Evolutionary conservation across 2,888 invertebrate species (phyloP), one percentile per base, ranked within the genome.

Genomic region (Tethea ocularis): DNA sequence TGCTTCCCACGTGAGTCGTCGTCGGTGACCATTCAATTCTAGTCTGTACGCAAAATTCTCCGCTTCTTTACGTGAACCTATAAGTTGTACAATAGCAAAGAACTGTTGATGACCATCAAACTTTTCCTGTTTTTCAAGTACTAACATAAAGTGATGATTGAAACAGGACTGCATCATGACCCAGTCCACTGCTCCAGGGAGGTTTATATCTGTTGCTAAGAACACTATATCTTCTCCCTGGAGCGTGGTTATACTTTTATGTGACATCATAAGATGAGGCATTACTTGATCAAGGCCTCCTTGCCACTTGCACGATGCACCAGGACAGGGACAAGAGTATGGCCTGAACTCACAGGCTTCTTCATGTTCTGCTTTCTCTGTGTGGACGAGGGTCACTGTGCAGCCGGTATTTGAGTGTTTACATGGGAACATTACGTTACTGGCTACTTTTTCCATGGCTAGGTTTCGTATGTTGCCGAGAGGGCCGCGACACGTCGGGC

Each of bases 101-200:
- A 98, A 98, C 84, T 98, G 98, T 78, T 98, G 98, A 82, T 98
- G 97, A 0, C 98, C 99, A 93, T 99, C 99, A 87, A 96, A 98
- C 85, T 99, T 99, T 81, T 99, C 99, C 90, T 99, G 98, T 86
- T 99, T 99, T 86, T 99, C 99, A 57, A 99, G 94, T 38, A 99
- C 99, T 70, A 99, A 94, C 99, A 99, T 99, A 83, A 99, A 99
- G 89, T 99, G 98, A 84, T 99, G 99, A 60, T 98, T 98, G 87
- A 99, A 99, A 89, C 99, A 99, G 29, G 98, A 98, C 92, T 99
- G 99, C 99, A 99, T 99, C 99, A 99, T 99, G 4, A 98, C 98
- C 99, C 99, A 99, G 88, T 99, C 99, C 11, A 99, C 99, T 36
- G 99, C 99, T 61, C 99, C 99, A 8, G 99, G 99, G 69, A 99